A percentile compares a stretch with the other conserved stretches of the same genome.
phyloP scores from a whole-genome alignment of 2,888 invertebrate species.

The Pollenia angustigena region DNA sequence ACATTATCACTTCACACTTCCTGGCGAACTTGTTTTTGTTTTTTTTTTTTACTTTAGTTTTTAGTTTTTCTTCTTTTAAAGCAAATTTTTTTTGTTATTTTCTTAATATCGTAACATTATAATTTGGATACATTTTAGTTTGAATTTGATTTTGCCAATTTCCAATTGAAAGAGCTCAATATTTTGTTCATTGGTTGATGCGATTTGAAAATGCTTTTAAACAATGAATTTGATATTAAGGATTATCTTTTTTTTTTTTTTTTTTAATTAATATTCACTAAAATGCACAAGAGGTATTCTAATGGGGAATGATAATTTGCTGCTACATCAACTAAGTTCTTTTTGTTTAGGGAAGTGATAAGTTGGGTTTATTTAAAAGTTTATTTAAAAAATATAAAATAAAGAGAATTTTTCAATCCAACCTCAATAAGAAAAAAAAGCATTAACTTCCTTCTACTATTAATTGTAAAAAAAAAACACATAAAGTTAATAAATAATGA shows the following conservation, averaged over 20 bases:
- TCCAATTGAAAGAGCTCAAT: slow-evolving; percentile 58
- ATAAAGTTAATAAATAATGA: not conserved
- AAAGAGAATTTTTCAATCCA: not conserved
- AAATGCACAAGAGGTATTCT: slow-evolving; percentile 62
- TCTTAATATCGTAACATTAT: slow-evolving; percentile 75
- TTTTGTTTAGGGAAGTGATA: slow-evolving; percentile 67
- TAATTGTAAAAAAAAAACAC: too few species aligned
- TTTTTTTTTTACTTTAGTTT: too few species aligned
- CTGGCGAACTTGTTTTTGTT: slow-evolving; percentile 53
- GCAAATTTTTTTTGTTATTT: slow-evolving; percentile 17
- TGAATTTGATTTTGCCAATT: slow-evolving; percentile 31
- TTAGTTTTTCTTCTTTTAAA: not conserved
- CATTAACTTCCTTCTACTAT: not conserved
- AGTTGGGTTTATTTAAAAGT: slow-evolving; percentile 64
- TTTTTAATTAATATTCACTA: slow-evolving; percentile 6
- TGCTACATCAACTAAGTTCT: slow-evolving; percentile 59
- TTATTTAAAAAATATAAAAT: not conserved
- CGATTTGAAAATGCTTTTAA: slow-evolving; percentile 46
- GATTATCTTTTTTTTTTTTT: slow-evolving; percentile 6
- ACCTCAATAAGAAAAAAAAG: slow-evolving; percentile 43
- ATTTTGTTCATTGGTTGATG: slow-evolving; percentile 67
- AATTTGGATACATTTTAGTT: slow-evolving; percentile 77
- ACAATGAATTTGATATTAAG: slow-evolving; percentile 48
- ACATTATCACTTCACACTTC: slow-evolving; percentile 74
- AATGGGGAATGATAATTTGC: slow-evolving; percentile 30